A percentile compares a stretch with the other conserved stretches of the same genome.
Evolutionary conservation across 1,140 invertebrate genomes (phyloP).

Genomic region (Galleria mellonella): DNA sequence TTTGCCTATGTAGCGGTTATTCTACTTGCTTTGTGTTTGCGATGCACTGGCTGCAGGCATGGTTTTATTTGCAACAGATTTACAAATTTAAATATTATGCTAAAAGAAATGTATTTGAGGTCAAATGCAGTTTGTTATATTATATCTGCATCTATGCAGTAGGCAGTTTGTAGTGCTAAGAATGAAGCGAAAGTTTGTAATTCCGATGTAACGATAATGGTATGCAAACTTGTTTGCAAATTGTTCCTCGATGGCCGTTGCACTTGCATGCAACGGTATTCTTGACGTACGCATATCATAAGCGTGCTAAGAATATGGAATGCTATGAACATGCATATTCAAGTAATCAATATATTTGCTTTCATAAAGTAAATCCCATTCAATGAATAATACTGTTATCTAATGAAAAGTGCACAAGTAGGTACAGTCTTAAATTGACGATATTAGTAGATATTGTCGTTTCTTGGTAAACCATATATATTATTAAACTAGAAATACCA

Average conservation of each 20-base stretch:
- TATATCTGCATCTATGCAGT: neutral
- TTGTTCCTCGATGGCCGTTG: conserved; percentile 43
- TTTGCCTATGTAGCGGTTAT: conserved; percentile 19
- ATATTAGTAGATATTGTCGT: no score
- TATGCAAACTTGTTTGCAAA: conserved; percentile 56
- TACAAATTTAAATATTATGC: conserved; percentile 6
- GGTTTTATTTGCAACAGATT: conserved; percentile 11
- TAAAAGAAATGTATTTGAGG: conserved; percentile 19
- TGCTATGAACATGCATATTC: conserved; percentile 45
- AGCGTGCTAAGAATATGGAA: conserved; percentile 46
- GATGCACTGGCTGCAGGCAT: conserved; percentile 28
- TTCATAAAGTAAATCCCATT: no score
- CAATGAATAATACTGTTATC: no score
- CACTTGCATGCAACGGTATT: conserved; percentile 60
- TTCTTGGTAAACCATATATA: no score
- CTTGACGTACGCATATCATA: conserved; percentile 43
- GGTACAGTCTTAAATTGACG: no score
- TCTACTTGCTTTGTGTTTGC: conserved; percentile 34
- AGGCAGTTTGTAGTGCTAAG: neutral
- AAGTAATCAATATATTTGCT: neutral
- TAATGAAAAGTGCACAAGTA: no score
- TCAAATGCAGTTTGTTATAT: conserved; percentile 67
- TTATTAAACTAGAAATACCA: no score
- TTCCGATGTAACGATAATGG: conserved; percentile 35
- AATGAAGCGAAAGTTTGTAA: conserved; percentile 47